phyloP scores from a whole-genome alignment of 2,797 vertebrate genomes.

The Fistularia tabacaria region DNA sequence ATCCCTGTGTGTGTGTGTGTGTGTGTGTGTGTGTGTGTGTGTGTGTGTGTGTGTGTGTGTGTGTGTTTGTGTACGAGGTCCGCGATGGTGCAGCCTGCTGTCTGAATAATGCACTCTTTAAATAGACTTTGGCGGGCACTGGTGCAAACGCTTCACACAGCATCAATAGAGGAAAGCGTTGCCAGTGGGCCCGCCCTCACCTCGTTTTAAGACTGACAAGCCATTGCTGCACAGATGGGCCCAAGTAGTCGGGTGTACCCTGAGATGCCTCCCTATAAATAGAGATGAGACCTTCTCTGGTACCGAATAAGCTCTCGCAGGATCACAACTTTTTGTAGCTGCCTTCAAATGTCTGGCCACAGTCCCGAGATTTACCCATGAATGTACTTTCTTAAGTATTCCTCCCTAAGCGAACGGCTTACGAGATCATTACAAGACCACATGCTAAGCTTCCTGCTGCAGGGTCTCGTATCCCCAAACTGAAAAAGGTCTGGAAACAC shows the following conservation, averaged over 20 bases:
- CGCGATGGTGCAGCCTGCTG: no score
- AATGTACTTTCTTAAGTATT: slow-evolving; percentile 15
- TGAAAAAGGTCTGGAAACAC: slow-evolving; percentile 5
- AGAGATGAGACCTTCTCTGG: slow-evolving; percentile 7
- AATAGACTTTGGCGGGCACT: no score
- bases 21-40: no score
- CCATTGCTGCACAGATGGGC: neutral
- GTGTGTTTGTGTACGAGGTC: no score
- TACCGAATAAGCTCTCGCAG: slow-evolving; percentile 1
- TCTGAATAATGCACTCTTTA: no score
- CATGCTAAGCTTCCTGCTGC: slow-evolving; percentile 11
- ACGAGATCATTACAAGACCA: slow-evolving; percentile 21
- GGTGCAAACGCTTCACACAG: no score
- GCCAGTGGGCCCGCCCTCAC: no score
- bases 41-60: no score
- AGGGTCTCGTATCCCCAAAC: slow-evolving; percentile 5
- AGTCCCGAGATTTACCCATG: slow-evolving; percentile 2
- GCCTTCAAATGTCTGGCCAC: neutral
- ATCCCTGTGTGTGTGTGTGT: no score
- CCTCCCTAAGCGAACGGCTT: slow-evolving; percentile 23
- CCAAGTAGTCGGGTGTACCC: neutral
- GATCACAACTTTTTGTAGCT: neutral
- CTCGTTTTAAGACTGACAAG: no score
- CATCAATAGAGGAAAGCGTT: no score
- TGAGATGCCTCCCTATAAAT: slow-evolving; percentile 16